phyloP scores from a whole-genome alignment of 2,797 vertebrate species.

The Thaleichthys pacificus region DNA sequence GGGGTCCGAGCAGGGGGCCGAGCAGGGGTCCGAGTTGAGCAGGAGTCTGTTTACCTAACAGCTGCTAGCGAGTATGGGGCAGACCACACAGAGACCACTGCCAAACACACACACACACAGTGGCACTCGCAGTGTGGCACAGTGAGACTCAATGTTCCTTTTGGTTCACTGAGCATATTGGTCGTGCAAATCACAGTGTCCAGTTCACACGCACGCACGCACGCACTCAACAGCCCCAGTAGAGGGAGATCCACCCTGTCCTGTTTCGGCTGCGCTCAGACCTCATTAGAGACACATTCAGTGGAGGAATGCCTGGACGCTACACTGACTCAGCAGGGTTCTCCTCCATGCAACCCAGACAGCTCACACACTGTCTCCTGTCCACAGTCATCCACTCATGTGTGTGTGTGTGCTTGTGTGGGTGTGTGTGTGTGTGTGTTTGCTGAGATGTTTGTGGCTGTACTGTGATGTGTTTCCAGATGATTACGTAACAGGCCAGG shows the following conservation, averaged over 20 bases:
- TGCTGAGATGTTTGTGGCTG: too few relatives aligned
- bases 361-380: neutral
- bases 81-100: neutral
- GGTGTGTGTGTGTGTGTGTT: neutral
- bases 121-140: neutral
- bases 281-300: neutral
- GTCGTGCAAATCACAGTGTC: constrained; percentile 20
- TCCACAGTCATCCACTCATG: neutral
- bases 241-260: neutral
- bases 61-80: neutral
- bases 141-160: constrained; percentile 27
- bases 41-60: neutral
- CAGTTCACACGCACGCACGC: constrained; percentile 17
- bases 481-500: neutral
- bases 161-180: constrained; percentile 42
- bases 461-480: neutral
- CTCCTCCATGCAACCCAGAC: neutral
- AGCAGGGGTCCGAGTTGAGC: neutral
- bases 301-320: too few relatives aligned
- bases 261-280: neutral
- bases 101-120: neutral
- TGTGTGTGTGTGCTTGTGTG: neutral
- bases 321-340: too few relatives aligned
- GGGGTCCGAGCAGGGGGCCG: too few relatives aligned
- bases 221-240: constrained; percentile 35